phyloP scores from a whole-genome alignment of 2,888 invertebrate species.

The Venustoraphidia nigricollis region DNA sequence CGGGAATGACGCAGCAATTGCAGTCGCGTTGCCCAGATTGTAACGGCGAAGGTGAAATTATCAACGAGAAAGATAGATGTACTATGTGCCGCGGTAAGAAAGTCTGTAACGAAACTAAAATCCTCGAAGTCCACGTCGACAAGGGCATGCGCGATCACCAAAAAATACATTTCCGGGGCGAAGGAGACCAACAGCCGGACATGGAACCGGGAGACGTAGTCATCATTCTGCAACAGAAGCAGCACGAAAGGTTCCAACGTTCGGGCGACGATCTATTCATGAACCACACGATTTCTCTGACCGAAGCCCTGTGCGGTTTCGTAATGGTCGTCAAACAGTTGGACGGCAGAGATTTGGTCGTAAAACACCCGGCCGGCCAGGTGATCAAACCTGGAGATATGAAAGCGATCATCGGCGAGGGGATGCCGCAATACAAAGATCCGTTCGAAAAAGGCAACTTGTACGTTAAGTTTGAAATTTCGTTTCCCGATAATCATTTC shows the following conservation, averaged over 20 bases:
- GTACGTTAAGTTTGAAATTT: constrained; percentile 71
- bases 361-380: constrained; percentile 63
- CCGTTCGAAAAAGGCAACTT: constrained; percentile 79
- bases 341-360: constrained; percentile 69
- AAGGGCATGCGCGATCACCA: constrained; percentile 80
- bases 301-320: constrained; percentile 86
- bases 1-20: constrained; percentile 46
- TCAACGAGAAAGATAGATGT: constrained; percentile 73
- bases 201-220: constrained; percentile 80
- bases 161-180: constrained; percentile 71
- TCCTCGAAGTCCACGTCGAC: constrained; percentile 75
- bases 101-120: constrained; percentile 66
- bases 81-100: constrained; percentile 70
- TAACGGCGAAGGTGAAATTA: constrained; percentile 52
- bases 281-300: constrained; percentile 59
- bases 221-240: constrained; percentile 67
- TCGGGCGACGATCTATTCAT: constrained; percentile 59
- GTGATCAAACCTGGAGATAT: constrained; percentile 71
- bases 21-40: constrained; percentile 46
- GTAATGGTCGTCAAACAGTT: constrained; percentile 72
- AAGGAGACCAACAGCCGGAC: constrained; percentile 82
- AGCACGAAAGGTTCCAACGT: constrained; percentile 66
- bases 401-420: constrained; percentile 67
- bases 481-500: constrained; percentile 73
- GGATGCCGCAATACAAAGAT: constrained; percentile 78